phyloP scores from a whole-genome alignment of 2,797 vertebrate species.

The Sibirionetta formosa region DNA sequence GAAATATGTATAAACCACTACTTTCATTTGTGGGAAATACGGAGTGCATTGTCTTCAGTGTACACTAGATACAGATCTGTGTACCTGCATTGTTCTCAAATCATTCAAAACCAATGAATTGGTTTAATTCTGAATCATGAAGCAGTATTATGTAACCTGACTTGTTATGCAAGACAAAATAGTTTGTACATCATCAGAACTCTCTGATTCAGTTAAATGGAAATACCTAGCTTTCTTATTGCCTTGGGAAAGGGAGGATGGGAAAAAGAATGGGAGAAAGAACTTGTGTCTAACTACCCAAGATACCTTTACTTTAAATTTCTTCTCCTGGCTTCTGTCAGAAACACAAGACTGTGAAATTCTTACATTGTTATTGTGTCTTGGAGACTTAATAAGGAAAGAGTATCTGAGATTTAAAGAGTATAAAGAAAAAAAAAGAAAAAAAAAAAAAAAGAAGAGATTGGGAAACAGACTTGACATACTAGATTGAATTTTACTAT shows the following conservation, averaged over 20 bases:
- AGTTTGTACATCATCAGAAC: neutral
- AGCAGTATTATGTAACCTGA: neutral
- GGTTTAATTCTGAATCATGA: neutral
- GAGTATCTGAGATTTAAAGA: neutral
- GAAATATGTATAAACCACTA: neutral
- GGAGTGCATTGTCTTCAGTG: neutral
- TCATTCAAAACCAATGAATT: neutral
- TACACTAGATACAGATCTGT: neutral
- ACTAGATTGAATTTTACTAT: neutral
- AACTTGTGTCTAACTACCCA: neutral
- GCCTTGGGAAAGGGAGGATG: neutral
- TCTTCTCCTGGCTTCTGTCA: neutral
- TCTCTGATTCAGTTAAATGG: neutral
- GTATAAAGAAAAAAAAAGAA: neutral
- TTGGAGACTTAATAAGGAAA: neutral
- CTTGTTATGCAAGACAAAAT: neutral
- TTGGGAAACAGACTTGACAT: neutral
- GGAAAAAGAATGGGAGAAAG: neutral
- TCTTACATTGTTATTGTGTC: neutral
- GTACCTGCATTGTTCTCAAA: neutral
- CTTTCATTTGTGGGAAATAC: neutral
- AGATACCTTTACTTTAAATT: neutral
- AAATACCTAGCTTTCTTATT: neutral
- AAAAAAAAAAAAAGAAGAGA: neutral
- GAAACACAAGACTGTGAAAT: neutral